Evolutionary conservation across 2,113 vertebrate species (phyloP), one percentile per base, ranked within the genome.

Genomic region (Scopus umbretta): DNA sequence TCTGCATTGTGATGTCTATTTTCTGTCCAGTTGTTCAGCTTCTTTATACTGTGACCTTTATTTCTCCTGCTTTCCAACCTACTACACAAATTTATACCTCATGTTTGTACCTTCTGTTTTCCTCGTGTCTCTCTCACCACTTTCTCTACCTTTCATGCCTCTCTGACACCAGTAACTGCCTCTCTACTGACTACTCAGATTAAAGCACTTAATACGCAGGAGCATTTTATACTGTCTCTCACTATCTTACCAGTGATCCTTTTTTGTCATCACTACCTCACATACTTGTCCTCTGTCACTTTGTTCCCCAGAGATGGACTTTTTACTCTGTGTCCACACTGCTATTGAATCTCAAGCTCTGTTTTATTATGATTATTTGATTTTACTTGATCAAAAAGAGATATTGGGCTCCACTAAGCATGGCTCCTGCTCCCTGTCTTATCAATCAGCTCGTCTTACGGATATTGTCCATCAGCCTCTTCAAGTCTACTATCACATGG

Each of bases 261-360:
- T 50, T 53, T 76, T 26, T 53, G 17, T 61, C 38, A 11, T 55
- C 32, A 27, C 7, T 50, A 34, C n/a, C 12, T 86, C 62, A 66
- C 20, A 11, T 34, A 29, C 20, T n/a, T 0, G 0, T 43, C 29
- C 13, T 61, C 45, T 73, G 22, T 50, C 3, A 72, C 16, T 80
- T 75, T 63, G 47, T 79, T n/a, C 5, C 34, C 13, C 50, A 16
- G 8, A 55, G 32, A 25, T 43, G 9, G 38, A 21, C 9, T 79
- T 90, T 16, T 82, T 22, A 36, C 13, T 29, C 18, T 6, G 9
- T 21, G 4, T 15, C 8, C 27, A 21, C 12, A 7, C 11, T 50
- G 11, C 25, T 19, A 59, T 6, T 75, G 47, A 63, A 71, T 72
- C 29, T 62, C 13, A 19, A 36, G 2, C n/a, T 80, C 34, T 71